Conservation (phyloP, 2,113 vertebrate genomes). For the Myrmophylax atrothorax region DNA sequence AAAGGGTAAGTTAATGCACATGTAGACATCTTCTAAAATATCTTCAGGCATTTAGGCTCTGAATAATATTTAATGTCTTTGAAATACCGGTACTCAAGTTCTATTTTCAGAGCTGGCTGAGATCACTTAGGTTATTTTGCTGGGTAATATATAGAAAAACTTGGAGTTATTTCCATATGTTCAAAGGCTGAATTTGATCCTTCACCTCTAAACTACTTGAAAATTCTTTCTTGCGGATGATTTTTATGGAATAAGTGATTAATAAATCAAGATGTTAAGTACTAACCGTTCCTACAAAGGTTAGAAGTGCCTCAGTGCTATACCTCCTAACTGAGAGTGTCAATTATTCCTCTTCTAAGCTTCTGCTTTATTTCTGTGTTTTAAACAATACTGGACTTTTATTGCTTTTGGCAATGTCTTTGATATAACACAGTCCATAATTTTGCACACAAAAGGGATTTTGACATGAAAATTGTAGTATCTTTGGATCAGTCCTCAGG, state of each 20-base stretch:
- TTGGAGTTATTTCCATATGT: background rate
- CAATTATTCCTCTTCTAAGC: background rate
- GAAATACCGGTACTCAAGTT: background rate
- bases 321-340: background rate
- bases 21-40: background rate
- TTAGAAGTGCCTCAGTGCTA: background rate
- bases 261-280: conserved; percentile 24
- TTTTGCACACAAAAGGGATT: conserved; percentile 23
- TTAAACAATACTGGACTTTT: conserved; percentile 44
- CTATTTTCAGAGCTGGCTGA: background rate
- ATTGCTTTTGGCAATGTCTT: conserved; percentile 36
- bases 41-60: background rate
- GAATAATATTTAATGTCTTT: background rate
- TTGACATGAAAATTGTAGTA: conserved; percentile 5
- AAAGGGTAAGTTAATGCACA: background rate
- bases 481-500: background rate
- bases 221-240: background rate
- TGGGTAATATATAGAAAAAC: background rate
- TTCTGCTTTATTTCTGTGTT: conserved; percentile 41
- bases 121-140: background rate
- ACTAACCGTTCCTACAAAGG: background rate
- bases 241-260: background rate
- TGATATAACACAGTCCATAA: conserved; percentile 44
- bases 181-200: background rate
- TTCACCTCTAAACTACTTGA: background rate